Base-by-base conservation (phyloP, 1,140 invertebrate species). In the Tetramorium simillimum region DNA sequence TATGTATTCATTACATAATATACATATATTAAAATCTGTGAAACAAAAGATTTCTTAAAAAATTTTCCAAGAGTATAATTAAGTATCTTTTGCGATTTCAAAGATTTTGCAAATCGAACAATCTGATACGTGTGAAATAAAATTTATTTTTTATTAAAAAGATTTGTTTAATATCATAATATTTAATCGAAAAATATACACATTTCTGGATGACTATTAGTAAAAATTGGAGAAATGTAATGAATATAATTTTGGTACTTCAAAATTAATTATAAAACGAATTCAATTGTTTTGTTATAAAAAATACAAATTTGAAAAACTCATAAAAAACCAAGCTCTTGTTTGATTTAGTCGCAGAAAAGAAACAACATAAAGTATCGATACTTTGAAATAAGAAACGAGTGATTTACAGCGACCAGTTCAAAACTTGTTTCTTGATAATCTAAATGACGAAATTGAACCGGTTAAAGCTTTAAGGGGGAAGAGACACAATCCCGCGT, bases 391-490 rank as follows among this genome's bases (percentile, higher is more conserved):
- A 28, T 24, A 28, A 67, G 24, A 24, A 40, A 16, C 14, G 21
- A 67, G 9, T 18, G 33, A 73, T 73, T 28, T 46, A 73, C 53
- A n/a, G 14, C 0, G 18, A 21, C 69, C 28, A 81, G 49, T 56
- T 72, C 2, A n/a, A 53, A 53, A 53, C 80, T 75, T 49, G 40
- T n/a, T 56, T 60, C n/a, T 62, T 24, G 43, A 58, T 56, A 37
- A 70, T 18, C 37, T 60, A 60, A 84, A 84, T 33, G 51, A 58
- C 43, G 53, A 14, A 37, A 75, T 49, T 37, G 80, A 75, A 84
- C 80, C 69, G 80, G 69, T 84, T 84, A 46, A 75, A 60, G 80
- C 24, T 84, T 62, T 84, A 84, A 56, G 53, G 72, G 53, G 53
- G 28, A 73, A 84, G 37, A 62, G 49, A 70, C 67, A 58, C 21